Base-by-base conservation (phyloP, 2,113 vertebrate species). In the Laterallus jamaicensis region DNA sequence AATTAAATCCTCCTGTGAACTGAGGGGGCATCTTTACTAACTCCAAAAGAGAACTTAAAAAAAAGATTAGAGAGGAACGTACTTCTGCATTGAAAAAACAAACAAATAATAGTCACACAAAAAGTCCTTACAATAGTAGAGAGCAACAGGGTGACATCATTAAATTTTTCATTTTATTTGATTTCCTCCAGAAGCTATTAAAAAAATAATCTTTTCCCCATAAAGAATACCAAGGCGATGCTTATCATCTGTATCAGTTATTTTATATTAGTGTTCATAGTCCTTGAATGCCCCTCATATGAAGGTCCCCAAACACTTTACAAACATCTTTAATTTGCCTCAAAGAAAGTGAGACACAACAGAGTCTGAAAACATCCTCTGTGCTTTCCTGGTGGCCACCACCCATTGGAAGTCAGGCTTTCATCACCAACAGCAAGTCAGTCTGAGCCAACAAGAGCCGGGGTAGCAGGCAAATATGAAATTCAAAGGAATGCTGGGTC, bases 151-250 rank as follows among this genome's bases (percentile, higher is more conserved):
- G 93, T 88, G 88, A 95, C 56, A 96, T 91, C 84, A 97, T 92
- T 82, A 90, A 52, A 97, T 90, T 77, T 86, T 80, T 52, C 56
- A 81, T 92, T 96, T 92, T 83, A 91, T 93, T 95, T 95, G 16
- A 96, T 95, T 91, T 94, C 85, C 79, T 83, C 68, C 39, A 83
- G 78, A 77, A 88, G 85, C 59, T 63, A 58, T 55, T 40, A 82
- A 71, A 68, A 87, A 70, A 12, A 35, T 39, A 39, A 25, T 12
- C 18, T 62, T 66, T 85, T 90, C 90, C 40, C 62, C 49, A 76
- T 25, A 70, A 90, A 95, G 82, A 93, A 60, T 63, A 95, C 58
- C 82, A 85, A 88, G 54, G 50, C 74, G 78, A 89, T 85, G 68
- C 49, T 93, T 96, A 96, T 95, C 94, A 80, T 55, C 59, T 87